These are phyloP conservation scores for Agriotes lineatus DNA, from an alignment of 2,888 invertebrate species.

Conservation along the genomic window DNA sequence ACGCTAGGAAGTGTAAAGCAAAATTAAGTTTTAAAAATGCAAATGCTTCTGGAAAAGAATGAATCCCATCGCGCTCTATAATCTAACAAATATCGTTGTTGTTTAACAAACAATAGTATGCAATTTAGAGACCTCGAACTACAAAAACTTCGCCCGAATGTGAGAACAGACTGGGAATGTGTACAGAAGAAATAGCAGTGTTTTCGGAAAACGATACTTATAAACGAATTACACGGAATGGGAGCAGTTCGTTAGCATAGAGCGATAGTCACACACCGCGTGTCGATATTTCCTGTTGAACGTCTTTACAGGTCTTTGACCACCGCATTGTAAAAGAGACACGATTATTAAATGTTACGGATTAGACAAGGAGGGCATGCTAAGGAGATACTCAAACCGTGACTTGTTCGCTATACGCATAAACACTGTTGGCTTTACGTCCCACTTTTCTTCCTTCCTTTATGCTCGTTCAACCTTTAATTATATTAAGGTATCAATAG, in stretches of 20 bases:
- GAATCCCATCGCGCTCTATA: slow-evolving; percentile 34
- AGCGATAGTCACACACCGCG: slow-evolving; percentile 51
- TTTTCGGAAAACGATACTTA: slow-evolving; percentile 52
- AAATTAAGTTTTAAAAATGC: slow-evolving; percentile 30
- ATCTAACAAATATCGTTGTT: slow-evolving; percentile 45
- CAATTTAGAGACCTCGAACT: slow-evolving; percentile 42
- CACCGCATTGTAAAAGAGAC: slow-evolving; percentile 52
- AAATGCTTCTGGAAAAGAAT: slow-evolving; percentile 23
- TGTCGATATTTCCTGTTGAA: slow-evolving; percentile 61
- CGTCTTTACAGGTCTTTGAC: slow-evolving; percentile 60
- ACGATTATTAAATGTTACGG: slow-evolving; percentile 44
- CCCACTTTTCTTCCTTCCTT: slow-evolving; percentile 31
- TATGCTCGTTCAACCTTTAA: slow-evolving; percentile 17
- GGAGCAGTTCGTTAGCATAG: slow-evolving; percentile 45
- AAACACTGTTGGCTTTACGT: slow-evolving; percentile 33
- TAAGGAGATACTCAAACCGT: slow-evolving; percentile 47
- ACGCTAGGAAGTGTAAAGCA: slow-evolving; percentile 12
- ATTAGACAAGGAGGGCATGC: slow-evolving; percentile 44
- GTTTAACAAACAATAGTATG: slow-evolving; percentile 47
- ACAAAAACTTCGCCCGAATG: slow-evolving; percentile 39
- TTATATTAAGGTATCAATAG: slow-evolving; percentile 1
- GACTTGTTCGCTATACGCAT: slow-evolving; percentile 44
- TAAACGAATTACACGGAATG: slow-evolving; percentile 49
- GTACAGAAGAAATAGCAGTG: slow-evolving; percentile 41
- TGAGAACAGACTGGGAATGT: slow-evolving; percentile 49